Evolutionary conservation across 2,113 vertebrate species (phyloP).

Genomic region (Burhinus bistriatus): DNA sequence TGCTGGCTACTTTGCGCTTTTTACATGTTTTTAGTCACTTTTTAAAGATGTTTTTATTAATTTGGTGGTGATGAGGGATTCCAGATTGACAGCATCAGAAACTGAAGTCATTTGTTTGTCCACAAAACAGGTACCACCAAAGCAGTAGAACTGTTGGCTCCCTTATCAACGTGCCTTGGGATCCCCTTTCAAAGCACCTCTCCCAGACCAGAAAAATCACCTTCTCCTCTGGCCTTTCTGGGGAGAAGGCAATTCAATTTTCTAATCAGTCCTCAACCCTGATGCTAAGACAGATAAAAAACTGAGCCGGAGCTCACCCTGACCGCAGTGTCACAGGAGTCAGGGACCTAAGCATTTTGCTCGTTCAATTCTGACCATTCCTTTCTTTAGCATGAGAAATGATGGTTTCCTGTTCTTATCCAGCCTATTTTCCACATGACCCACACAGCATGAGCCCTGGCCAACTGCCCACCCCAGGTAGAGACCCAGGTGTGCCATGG

Average conservation of each 20-base stretch:
- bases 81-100: neutral
- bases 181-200: neutral
- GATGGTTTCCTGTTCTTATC: neutral
- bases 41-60: neutral
- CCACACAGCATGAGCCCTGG: accelerated
- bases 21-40: neutral
- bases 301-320: neutral
- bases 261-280: neutral
- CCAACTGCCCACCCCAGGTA: neutral
- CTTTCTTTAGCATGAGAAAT: accelerated
- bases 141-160: neutral
- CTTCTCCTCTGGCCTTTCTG: neutral
- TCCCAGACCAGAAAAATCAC: neutral
- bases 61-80: conserved; percentile 9
- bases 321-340: neutral
- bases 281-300: neutral
- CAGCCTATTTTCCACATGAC: neutral
- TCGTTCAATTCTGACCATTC: neutral
- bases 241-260: neutral
- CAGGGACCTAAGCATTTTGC: neutral
- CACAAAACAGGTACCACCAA: neutral
- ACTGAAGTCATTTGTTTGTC: conserved; percentile 23
- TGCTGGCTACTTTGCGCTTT: neutral
- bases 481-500: neutral
- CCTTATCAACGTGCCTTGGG: neutral